Conservation (phyloP, 2,113 vertebrate genomes). For the Pterocles orientalis region DNA sequence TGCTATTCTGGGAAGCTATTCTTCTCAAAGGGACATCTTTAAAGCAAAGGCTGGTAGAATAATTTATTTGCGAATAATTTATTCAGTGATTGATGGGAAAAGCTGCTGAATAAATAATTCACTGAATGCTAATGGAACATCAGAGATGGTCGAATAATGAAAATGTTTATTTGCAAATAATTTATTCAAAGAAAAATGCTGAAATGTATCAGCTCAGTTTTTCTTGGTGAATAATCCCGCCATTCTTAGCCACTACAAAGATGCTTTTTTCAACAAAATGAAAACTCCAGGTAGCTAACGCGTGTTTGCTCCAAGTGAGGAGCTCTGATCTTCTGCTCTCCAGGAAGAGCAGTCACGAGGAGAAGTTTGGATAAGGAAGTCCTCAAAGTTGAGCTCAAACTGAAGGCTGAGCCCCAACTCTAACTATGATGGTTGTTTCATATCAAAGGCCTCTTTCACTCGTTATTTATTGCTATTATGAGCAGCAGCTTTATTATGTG, state of each 20-base stretch:
- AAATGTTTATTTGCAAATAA: conserved; percentile 74
- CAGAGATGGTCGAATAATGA: conserved; percentile 65
- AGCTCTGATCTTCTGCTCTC: neutral
- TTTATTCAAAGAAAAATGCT: conserved; percentile 64
- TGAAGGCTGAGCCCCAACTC: neutral
- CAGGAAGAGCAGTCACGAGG: fast-evolving
- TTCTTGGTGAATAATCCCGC: conserved; percentile 16
- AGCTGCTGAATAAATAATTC: conserved; percentile 71
- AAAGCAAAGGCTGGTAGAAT: conserved; percentile 61
- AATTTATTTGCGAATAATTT: conserved; percentile 69
- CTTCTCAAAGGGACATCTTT: conserved; percentile 68
- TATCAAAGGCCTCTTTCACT: fast-evolving
- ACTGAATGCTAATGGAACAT: conserved; percentile 69
- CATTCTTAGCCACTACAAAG: neutral
- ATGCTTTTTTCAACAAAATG: neutral
- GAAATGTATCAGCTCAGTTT: conserved; percentile 43
- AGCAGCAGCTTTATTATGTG: neutral
- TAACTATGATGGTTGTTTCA: fast-evolving
- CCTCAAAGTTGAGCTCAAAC: neutral
- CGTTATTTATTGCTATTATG: fast-evolving
- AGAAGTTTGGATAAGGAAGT: neutral
- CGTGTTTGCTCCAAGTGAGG: neutral
- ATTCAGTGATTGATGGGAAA: conserved; percentile 70
- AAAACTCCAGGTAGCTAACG: neutral
- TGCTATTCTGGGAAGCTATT: conserved; percentile 64